These are phyloP conservation scores for Myiagra hebetior DNA, from an alignment of 2,113 vertebrate genomes.

Conservation along the genomic window DNA sequence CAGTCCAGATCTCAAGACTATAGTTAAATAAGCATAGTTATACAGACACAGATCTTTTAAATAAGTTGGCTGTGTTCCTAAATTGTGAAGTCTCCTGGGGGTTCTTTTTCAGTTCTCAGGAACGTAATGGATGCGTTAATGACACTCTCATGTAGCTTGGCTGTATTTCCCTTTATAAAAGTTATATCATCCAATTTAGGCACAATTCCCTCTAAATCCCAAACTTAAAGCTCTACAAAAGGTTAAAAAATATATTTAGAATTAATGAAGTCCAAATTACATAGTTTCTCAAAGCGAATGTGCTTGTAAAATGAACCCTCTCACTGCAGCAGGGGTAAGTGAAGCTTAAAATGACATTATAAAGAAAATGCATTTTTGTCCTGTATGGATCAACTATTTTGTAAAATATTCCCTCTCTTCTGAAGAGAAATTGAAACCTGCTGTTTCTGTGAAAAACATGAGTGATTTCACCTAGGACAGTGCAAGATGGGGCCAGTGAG, in stretches of 20 bases:
- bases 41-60: background rate
- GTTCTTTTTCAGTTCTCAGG: slow-evolving; percentile 1
- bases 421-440: background rate
- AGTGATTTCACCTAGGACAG: background rate
- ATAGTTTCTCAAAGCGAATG: background rate
- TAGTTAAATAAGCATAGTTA: background rate
- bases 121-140: slow-evolving; percentile 5
- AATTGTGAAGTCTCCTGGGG: slow-evolving; percentile 2
- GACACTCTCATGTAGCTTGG: slow-evolving; percentile 31
- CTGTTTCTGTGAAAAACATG: background rate
- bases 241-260: slow-evolving; percentile 15
- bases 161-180: slow-evolving; percentile 15
- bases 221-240: background rate
- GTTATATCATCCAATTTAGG: background rate
- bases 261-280: slow-evolving; percentile 18
- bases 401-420: background rate
- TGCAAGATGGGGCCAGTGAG: background rate
- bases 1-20: background rate
- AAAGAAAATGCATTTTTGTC: background rate
- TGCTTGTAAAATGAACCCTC: background rate
- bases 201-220: background rate
- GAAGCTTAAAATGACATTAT: slow-evolving; percentile 32
- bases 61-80: background rate
- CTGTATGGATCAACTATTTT: background rate
- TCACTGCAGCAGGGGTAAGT: background rate